These are phyloP conservation scores for Limnephilus auricula DNA, from an alignment of 2,888 invertebrate genomes.

Conservation along the genomic window DNA sequence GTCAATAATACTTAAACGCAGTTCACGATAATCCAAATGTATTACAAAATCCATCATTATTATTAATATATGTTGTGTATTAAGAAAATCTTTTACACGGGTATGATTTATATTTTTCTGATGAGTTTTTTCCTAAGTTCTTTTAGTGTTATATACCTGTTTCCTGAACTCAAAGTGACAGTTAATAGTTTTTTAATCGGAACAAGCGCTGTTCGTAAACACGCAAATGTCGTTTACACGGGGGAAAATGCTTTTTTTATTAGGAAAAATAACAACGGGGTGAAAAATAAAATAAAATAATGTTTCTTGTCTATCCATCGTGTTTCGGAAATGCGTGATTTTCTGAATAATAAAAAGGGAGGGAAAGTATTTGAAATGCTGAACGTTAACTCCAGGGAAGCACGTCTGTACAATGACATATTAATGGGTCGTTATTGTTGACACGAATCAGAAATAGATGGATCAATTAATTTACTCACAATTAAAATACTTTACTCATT, in stretches of 20 bases:
- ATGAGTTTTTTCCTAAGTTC: neutral
- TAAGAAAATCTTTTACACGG: too few species aligned
- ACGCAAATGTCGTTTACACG: neutral
- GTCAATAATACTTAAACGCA: too few species aligned
- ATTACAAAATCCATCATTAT: too few species aligned
- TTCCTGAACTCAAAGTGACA: neutral
- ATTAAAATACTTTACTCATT: neutral
- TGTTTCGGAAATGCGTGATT: neutral
- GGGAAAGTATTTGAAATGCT: neutral
- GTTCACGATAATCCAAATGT: too few species aligned
- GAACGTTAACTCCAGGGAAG: neutral
- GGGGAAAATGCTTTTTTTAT: neutral
- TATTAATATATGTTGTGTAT: too few species aligned
- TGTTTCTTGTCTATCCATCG: neutral
- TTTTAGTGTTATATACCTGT: neutral
- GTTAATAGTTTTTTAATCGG: neutral
- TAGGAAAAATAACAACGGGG: neutral
- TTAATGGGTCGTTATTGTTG: neutral
- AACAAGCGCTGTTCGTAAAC: neutral
- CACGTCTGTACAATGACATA: neutral
- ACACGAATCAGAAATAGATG: neutral
- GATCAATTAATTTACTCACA: neutral
- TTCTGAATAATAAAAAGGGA: neutral
- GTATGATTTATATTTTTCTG: neutral
- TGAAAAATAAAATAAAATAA: neutral